These are phyloP conservation scores for Elmis aenea DNA, from an alignment of 2,888 invertebrate genomes.

Conservation along the genomic window DNA sequence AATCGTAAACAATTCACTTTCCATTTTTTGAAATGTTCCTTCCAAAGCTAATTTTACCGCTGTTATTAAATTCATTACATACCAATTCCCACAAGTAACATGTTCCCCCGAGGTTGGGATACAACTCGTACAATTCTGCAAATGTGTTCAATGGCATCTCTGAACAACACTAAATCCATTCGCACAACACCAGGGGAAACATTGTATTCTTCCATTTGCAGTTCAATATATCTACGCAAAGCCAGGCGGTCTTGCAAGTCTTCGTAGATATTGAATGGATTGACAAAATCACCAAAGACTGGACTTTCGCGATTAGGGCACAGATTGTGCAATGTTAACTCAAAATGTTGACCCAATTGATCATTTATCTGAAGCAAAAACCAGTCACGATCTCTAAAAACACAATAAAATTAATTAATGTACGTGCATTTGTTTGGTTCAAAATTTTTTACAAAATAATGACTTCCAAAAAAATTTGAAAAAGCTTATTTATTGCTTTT, in stretches of 20 bases:
- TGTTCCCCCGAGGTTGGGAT: constrained; percentile 77
- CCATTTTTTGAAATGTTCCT: too few species aligned
- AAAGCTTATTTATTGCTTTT: too few species aligned
- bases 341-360: constrained; percentile 73
- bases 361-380: constrained; percentile 67
- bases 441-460: background rate
- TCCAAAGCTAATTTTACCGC: too few species aligned
- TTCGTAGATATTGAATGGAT: constrained; percentile 72
- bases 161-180: constrained; percentile 80
- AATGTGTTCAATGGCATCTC: constrained; percentile 82
- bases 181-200: constrained; percentile 69
- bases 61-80: too few species aligned
- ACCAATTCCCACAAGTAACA: constrained; percentile 80
- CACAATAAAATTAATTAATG: too few species aligned
- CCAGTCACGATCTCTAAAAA: constrained; percentile 67
- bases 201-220: constrained; percentile 73
- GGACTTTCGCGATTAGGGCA: constrained; percentile 68
- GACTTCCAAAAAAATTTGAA: constrained; percentile 1
- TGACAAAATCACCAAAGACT: constrained; percentile 77
- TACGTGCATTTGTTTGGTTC: too few species aligned
- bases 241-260: constrained; percentile 63
- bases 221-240: constrained; percentile 52
- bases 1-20: too few species aligned
- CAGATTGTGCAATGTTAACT: constrained; percentile 71
- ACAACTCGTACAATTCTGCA: constrained; percentile 77